Evolutionary conservation across 2,888 invertebrate genomes (phyloP), one percentile per base, ranked within the genome.

Genomic region (Lingula anatina): DNA sequence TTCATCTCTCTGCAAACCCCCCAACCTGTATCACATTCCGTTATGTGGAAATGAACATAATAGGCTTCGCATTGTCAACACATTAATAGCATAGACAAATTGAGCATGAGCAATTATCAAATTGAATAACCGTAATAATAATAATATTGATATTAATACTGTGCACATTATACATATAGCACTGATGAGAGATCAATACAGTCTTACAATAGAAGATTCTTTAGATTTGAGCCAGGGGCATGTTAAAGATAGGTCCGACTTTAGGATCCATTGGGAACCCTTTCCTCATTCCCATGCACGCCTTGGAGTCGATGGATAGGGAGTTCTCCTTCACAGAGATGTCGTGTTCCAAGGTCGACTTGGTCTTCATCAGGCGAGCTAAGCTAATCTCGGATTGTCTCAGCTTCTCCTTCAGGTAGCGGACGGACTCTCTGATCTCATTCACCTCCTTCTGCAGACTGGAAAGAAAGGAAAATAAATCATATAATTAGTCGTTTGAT

Each of bases 301-400:
- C 91, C 78, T 93, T 92, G 56, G 89, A 82, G 80, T 95, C 94
- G 58, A 94, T 91, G 75, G 90, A 89, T 54, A 94, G 81, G 12
- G 91, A 86, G 70, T 91, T 90, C 56, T 87, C 85, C 81, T 95
- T 95, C 71, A 86, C 83, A 45, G 86, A 84, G 54, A 90, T 80
- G 79, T 95, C 93, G 37, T 87, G 85, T 78, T 95, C 93, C 42
- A 95, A 81, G 37, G 84, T 85, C 2, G 89, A 85, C 64, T 89
- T 83, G 9, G 89, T 90, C 70, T 89, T 88, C 45, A 93, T 80
- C 62, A 95, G 80, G 26, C 75, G 59, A 26, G 72, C 71, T 51
- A 77, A 59, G 36, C 71, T 66, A 49, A 66, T 65, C 54, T 77
- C 76, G n/a, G 73, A 73, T n/a, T 69, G 61, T 53, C 88, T 87